These are phyloP conservation scores for Rhinoraja longicauda DNA, from an alignment of 2,797 vertebrate species.

Conservation along the genomic window DNA sequence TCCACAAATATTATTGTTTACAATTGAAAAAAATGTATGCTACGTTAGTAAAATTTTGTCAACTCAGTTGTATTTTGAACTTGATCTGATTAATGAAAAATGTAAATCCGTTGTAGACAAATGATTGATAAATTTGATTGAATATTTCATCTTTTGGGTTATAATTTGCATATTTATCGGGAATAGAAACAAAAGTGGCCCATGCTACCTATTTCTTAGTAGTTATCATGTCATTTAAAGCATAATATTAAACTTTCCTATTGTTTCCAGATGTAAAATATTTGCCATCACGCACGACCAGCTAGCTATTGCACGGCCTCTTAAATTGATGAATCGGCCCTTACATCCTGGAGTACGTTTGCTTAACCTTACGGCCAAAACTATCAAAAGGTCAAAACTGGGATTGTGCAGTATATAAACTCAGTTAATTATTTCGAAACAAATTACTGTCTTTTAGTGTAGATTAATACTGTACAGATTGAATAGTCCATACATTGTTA, in stretches of 20 bases:
- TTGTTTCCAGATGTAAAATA: slow-evolving; percentile 5
- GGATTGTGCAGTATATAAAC: background rate
- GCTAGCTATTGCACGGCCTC: slow-evolving; percentile 7
- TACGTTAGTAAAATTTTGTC: background rate
- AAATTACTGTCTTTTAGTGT: slow-evolving; percentile 16
- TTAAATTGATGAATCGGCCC: slow-evolving; percentile 36
- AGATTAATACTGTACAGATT: slow-evolving; percentile 21
- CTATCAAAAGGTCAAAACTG: slow-evolving; percentile 38
- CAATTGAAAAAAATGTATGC: background rate
- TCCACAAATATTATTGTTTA: background rate
- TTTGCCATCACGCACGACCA: background rate
- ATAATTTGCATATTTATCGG: background rate
- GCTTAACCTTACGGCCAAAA: slow-evolving; percentile 38
- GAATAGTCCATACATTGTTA: background rate
- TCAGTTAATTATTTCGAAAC: slow-evolving; percentile 38
- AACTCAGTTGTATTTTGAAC: background rate
- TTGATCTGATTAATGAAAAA: background rate
- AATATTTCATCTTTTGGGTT: background rate
- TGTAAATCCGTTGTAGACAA: background rate
- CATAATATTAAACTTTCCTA: background rate
- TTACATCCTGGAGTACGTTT: slow-evolving; percentile 34
- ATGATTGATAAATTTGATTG: background rate
- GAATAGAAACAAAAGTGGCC: background rate
- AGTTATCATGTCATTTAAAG: background rate
- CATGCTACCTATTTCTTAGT: background rate